Evolutionary conservation across 2,113 vertebrate genomes (phyloP).

Genomic region (Megatriorchis doriae): DNA sequence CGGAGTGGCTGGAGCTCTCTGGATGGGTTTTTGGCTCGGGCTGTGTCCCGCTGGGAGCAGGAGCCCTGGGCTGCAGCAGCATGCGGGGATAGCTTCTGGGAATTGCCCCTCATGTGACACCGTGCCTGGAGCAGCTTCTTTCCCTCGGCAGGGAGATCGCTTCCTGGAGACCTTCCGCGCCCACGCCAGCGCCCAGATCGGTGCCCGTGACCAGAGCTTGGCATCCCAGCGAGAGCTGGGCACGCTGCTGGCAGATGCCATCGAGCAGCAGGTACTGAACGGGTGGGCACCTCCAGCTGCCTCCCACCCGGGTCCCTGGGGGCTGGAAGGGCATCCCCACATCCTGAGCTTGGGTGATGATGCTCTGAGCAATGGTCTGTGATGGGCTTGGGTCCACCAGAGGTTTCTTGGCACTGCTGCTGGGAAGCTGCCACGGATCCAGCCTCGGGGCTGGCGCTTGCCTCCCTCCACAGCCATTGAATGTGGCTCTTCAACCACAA

Average conservation of each 20-base stretch:
- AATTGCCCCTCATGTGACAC: rapidly evolving
- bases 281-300: neutral
- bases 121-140: neutral
- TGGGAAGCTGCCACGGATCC: neutral
- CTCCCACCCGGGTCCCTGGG: neutral
- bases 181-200: constrained; percentile 29
- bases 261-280: constrained; percentile 76
- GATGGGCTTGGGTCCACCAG: neutral
- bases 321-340: neutral
- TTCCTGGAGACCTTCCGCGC: constrained; percentile 74
- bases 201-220: constrained; percentile 65
- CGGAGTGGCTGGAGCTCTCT: neutral
- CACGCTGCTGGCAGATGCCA: constrained; percentile 67
- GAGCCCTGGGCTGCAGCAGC: neutral
- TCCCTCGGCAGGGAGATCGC: neutral
- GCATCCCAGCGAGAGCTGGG: constrained; percentile 74
- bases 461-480: neutral
- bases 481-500: neutral
- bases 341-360: neutral
- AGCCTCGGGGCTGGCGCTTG: neutral
- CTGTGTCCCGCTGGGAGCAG: neutral
- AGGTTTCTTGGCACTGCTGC: neutral
- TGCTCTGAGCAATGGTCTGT: neutral
- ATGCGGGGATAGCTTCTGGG: rapidly evolving
- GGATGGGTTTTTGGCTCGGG: rapidly evolving